Evolutionary conservation across 2,888 invertebrate species (phyloP).

Genomic region (Thymelicus acteon): DNA sequence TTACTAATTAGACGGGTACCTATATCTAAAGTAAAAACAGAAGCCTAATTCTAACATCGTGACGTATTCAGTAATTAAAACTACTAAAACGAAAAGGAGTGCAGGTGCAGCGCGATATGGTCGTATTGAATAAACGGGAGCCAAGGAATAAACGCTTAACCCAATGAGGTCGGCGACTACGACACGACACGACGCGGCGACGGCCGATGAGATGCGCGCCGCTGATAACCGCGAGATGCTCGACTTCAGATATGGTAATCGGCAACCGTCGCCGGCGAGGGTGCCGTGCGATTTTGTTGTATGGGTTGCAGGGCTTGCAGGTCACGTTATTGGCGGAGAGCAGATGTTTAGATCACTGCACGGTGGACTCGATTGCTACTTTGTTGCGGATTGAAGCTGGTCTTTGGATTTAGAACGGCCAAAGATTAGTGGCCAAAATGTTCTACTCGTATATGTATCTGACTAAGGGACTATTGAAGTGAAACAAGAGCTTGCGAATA

Average conservation of each 20-base stretch:
- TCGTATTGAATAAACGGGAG: conserved; percentile 27
- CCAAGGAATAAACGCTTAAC: conserved; percentile 31
- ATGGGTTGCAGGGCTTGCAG: conserved; percentile 21
- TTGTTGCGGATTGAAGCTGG: background rate
- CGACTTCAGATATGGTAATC: conserved; percentile 75
- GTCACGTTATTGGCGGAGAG: conserved; percentile 38
- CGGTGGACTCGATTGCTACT: conserved; percentile 25
- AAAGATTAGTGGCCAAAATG: too few relatives aligned
- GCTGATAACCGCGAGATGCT: conserved; percentile 68
- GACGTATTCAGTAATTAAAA: conserved; percentile 13
- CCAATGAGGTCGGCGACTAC: conserved; percentile 48
- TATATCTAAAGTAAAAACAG: background rate
- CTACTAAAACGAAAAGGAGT: conserved; percentile 7
- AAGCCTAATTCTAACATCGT: background rate
- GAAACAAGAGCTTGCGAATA: too few relatives aligned
- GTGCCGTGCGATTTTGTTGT: conserved; percentile 32
- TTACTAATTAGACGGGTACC: too few relatives aligned
- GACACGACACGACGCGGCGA: conserved; percentile 45
- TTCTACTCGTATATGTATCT: too few relatives aligned
- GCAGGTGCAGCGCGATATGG: conserved; percentile 25
- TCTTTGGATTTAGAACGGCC: too few relatives aligned
- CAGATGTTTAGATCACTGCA: conserved; percentile 28
- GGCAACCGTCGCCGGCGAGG: conserved; percentile 48
- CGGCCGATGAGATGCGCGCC: conserved; percentile 66
- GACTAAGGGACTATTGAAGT: background rate